A percentile compares a stretch with the other conserved stretches of the same genome.
phyloP scores from a whole-genome alignment of 2,888 invertebrate species.

The Andrena camellia region DNA sequence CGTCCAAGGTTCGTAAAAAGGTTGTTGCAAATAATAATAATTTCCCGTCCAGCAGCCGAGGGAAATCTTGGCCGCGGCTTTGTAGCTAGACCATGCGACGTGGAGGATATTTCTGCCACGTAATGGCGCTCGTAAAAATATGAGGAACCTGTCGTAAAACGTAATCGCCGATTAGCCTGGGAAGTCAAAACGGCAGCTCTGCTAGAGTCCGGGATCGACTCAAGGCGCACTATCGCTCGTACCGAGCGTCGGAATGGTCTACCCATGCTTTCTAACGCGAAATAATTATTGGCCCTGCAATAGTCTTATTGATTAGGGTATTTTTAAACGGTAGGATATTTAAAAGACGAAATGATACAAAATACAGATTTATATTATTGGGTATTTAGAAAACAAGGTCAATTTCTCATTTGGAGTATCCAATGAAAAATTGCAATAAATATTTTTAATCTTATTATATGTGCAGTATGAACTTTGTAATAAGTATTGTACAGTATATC shows the following conservation, averaged over 20 bases:
- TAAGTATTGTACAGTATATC: no score
- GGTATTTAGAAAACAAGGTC: no score
- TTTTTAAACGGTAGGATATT: no score
- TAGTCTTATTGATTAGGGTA: no score
- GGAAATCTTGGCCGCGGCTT: conserved; percentile 50
- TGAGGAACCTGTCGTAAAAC: conserved; percentile 75
- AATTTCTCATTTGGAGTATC: no score
- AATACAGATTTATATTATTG: no score
- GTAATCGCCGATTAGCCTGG: conserved; percentile 77
- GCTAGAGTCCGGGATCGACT: conserved; percentile 30
- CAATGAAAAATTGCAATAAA: no score
- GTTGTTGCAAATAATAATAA: conserved; percentile 43
- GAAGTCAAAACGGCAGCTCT: conserved; percentile 51
- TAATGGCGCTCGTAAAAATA: conserved; percentile 77
- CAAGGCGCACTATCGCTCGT: conserved; percentile 24
- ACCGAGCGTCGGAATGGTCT: neutral
- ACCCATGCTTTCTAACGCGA: no score
- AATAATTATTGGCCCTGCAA: no score
- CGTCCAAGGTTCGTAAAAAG: conserved; percentile 30
- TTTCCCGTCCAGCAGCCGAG: conserved; percentile 13
- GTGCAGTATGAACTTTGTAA: no score
- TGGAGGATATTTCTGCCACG: conserved; percentile 54
- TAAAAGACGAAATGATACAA: no score
- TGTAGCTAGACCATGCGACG: conserved; percentile 25
- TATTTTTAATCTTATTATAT: no score